A percentile compares a stretch with the other conserved stretches of the same genome.
These are phyloP conservation scores for Tuta absoluta DNA, from an alignment of 2,888 invertebrate genomes.

Conservation along the genomic window DNA sequence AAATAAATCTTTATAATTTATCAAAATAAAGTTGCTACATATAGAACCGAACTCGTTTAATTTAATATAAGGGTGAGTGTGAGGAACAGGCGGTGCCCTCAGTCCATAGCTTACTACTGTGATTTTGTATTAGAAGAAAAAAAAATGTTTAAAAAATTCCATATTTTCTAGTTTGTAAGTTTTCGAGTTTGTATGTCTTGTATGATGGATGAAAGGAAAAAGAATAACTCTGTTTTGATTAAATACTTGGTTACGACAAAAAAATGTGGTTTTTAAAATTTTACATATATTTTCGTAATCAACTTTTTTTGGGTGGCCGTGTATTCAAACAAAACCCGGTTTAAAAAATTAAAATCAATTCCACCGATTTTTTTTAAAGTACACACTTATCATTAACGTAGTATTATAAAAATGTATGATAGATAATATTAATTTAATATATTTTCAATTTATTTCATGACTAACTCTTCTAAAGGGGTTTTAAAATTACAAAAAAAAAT, in stretches of 20 bases:
- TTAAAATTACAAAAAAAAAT: constrained; percentile 32
- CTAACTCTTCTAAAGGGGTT: constrained; percentile 31
- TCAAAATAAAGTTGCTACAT: too few relatives aligned
- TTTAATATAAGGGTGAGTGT: constrained; percentile 24
- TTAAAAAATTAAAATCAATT: constrained; percentile 41
- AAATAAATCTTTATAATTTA: not conserved
- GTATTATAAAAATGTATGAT: constrained; percentile 30
- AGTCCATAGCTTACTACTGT: constrained; percentile 50
- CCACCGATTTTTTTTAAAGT: constrained; percentile 52
- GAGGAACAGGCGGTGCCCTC: constrained; percentile 34
- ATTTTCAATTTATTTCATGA: constrained; percentile 37
- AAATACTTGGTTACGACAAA: not conserved
- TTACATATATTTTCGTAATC: not conserved
- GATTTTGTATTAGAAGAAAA: constrained; percentile 48
- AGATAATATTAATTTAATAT: constrained; percentile 27
- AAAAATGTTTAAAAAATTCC: constrained; percentile 45
- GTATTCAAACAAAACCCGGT: not conserved
- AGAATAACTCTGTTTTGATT: not conserved
- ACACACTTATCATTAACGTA: constrained; percentile 30
- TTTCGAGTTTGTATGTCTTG: constrained; percentile 32
- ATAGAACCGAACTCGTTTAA: constrained; percentile 31
- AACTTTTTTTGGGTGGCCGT: too few relatives aligned
- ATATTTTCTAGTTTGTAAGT: constrained; percentile 42
- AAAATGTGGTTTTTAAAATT: not conserved
- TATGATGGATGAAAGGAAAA: constrained; percentile 18